Base-by-base conservation (phyloP, 2,888 invertebrate species). In the Phoenoteleia sp. region DNA sequence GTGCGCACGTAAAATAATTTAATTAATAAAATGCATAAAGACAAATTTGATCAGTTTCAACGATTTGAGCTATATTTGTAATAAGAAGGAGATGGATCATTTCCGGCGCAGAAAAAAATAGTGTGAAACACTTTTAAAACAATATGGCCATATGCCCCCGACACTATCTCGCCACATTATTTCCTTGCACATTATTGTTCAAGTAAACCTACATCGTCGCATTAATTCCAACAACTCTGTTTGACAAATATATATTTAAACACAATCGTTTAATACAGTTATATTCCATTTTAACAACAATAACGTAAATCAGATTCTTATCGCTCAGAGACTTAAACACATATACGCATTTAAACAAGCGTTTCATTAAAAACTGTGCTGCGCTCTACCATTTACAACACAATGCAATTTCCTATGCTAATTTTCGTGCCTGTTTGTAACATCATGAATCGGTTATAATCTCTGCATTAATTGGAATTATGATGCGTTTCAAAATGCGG, bases 181-280 rank as follows among this genome's bases (percentile, higher is more conserved):
- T 69, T 64, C 54, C 64, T 72, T 72, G 47, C 39, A 49, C 56
- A 69, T 69, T 36, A 67, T n/a, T n/a, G 60, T 60, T 47, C 47
- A 45, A 27, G 27, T 33, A 27, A 42, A 64, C 66, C 72, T 74
- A 15, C 25, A 11, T n/a, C n/a, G n/a, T n/a, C n/a, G n/a, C n/a
- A n/a, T n/a, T n/a, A n/a, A n/a, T n/a, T n/a, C n/a, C n/a, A n/a
- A n/a, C n/a, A n/a, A n/a, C n/a, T n/a, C n/a, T n/a, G n/a, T 66
- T 56, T 74, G 72, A 81, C 80, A 74, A 74, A 81, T 81, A 67
- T 74, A 58, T 81, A 81, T 76, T 76, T 81, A 81, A 81, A 71
- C 62, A 75, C 75, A 75, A 75, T 81, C 69, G 69, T 81, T 75
- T 75, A 54, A 54, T 75, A 75, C 75, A 60, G 74, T 75, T 81